Conservation (phyloP, 1,140 invertebrate genomes). For the Brachionus plicatilis region DNA sequence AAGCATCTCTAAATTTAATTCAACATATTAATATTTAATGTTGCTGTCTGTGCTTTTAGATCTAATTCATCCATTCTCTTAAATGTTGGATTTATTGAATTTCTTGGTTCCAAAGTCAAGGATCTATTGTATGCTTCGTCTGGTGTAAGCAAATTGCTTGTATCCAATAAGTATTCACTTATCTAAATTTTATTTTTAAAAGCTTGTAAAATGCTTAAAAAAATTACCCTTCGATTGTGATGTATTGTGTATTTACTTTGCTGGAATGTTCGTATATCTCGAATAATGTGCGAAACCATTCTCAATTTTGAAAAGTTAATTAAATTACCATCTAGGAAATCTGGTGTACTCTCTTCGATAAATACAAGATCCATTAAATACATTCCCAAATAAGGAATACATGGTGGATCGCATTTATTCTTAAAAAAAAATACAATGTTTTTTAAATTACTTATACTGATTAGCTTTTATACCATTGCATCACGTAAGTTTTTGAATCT, state of each 20-base stretch:
- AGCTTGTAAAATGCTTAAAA: background rate
- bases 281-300: constrained; percentile 89
- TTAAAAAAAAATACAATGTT: background rate
- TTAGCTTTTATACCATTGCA: constrained; percentile 64
- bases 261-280: constrained; percentile 84
- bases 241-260: constrained; percentile 87
- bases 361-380: constrained; percentile 87
- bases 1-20: background rate
- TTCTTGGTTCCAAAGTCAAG: constrained; percentile 73
- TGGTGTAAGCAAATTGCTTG: constrained; percentile 65
- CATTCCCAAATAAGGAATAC: constrained; percentile 84
- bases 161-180: constrained; percentile 73
- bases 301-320: constrained; percentile 93
- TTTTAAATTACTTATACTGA: background rate
- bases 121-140: constrained; percentile 77
- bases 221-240: constrained; percentile 67
- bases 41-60: background rate
- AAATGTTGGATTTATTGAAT: background rate
- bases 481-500: constrained; percentile 79
- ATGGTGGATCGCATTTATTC: constrained; percentile 78
- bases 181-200: constrained; percentile 48
- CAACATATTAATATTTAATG: background rate
- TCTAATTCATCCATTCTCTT: background rate
- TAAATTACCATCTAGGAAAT: constrained; percentile 81
- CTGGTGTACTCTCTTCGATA: constrained; percentile 87